phyloP scores from a whole-genome alignment of 2,797 vertebrate genomes.

The Potorous gilbertii region DNA sequence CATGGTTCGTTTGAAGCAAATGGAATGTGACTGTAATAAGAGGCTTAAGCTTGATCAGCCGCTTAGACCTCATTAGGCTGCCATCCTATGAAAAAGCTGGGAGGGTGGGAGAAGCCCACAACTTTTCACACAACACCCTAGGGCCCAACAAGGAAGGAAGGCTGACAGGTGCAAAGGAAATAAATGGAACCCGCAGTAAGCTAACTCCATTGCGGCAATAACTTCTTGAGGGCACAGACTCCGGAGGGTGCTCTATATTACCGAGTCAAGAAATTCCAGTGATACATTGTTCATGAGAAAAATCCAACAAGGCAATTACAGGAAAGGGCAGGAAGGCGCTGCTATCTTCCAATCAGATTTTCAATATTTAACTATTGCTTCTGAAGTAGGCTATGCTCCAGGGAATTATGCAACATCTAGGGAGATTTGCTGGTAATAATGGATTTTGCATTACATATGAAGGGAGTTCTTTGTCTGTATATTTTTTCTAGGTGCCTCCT shows the following conservation, averaged over 20 bases:
- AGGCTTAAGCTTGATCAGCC: slow-evolving; percentile 60
- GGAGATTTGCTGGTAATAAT: slow-evolving; percentile 74
- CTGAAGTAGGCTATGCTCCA: slow-evolving; percentile 59
- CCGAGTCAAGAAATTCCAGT: slow-evolving; percentile 58
- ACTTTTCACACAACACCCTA: slow-evolving; percentile 60
- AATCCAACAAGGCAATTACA: slow-evolving; percentile 76
- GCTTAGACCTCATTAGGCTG: slow-evolving; percentile 71
- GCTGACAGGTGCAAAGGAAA: slow-evolving; percentile 70
- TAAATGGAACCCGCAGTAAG: slow-evolving; percentile 51
- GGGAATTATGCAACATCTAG: slow-evolving; percentile 73
- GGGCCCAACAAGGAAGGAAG: slow-evolving; percentile 61
- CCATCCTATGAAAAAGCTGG: slow-evolving; percentile 33
- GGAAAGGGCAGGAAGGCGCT: slow-evolving; percentile 73
- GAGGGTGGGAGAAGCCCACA: slow-evolving; percentile 30
- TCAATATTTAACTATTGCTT: slow-evolving; percentile 78
- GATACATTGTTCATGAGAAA: slow-evolving; percentile 71
- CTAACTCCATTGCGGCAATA: slow-evolving; percentile 20
- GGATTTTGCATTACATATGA: slow-evolving; percentile 74
- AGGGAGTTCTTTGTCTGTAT: slow-evolving; percentile 58
- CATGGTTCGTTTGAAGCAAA: slow-evolving; percentile 69
- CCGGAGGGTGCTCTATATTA: slow-evolving; percentile 61
- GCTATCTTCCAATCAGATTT: slow-evolving; percentile 74
- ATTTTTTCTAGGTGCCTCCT: slow-evolving; percentile 35
- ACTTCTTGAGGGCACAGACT: slow-evolving; percentile 62
- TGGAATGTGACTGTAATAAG: slow-evolving; percentile 75